Percentiles rank a stretch among this genome's conserved stretches.
phyloP scores from a whole-genome alignment of 2,113 vertebrate genomes.

The Tetraodon nigroviridis region DNA sequence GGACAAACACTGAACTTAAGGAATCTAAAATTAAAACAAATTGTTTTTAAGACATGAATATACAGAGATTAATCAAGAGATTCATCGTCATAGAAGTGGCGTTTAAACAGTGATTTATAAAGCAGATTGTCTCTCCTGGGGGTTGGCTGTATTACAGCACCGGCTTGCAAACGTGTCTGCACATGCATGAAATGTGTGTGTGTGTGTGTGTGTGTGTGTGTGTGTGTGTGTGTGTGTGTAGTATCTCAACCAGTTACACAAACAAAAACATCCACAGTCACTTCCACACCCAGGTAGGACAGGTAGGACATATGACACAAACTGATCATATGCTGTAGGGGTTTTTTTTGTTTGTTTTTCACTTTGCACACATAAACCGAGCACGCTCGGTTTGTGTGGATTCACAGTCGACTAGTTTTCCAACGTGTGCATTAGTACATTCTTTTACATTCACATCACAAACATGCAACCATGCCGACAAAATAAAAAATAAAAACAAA shows the following conservation, averaged over 20 bases:
- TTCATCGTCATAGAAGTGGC: neutral
- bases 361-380: slow-evolving; percentile 53
- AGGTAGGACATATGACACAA: slow-evolving; percentile 56
- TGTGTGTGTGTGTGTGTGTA: slow-evolving; percentile 31
- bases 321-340: slow-evolving; percentile 53
- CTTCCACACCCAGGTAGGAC: slow-evolving; percentile 6
- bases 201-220: slow-evolving; percentile 33
- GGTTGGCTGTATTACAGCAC: slow-evolving; percentile 1
- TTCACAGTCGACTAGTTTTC: slow-evolving; percentile 42
- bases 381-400: slow-evolving; percentile 44
- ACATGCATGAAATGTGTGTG: slow-evolving; percentile 39
- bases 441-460: slow-evolving; percentile 59
- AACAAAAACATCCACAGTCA: slow-evolving; percentile 14
- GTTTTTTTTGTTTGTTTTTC: neutral
- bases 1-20: neutral
- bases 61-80: neutral
- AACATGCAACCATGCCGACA: slow-evolving; percentile 70
- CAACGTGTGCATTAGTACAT: slow-evolving; percentile 56
- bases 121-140: neutral
- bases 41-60: neutral
- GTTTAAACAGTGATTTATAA: slow-evolving; percentile 10
- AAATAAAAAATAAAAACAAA: too few species aligned
- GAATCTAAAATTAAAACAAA: neutral
- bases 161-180: slow-evolving; percentile 9
- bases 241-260: slow-evolving; percentile 5